Evolutionary conservation across 2,888 invertebrate genomes (phyloP).

Genomic region (Spatulosminthurus flaviceps): DNA sequence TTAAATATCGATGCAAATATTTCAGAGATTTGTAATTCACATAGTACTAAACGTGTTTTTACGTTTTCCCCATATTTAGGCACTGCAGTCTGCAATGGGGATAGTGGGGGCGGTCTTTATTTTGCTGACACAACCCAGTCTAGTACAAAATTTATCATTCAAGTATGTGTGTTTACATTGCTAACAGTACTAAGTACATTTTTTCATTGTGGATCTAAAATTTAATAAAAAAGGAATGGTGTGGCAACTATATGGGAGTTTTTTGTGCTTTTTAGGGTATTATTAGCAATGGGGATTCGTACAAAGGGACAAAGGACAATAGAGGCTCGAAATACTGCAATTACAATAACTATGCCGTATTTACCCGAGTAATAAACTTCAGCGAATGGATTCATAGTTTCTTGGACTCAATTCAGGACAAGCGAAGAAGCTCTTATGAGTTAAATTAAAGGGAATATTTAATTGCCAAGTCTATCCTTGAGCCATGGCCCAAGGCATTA

Average conservation of each 20-base stretch:
- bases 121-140: not conserved
- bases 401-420: not conserved
- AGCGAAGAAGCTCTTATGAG: not conserved
- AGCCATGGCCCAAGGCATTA: too few species aligned
- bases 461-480: not conserved
- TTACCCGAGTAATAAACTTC: conserved; percentile 11
- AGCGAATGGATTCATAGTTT: conserved; percentile 6
- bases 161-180: too few species aligned
- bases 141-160: not conserved
- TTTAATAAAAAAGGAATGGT: too few species aligned
- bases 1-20: too few species aligned
- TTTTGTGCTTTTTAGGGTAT: conserved; percentile 4
- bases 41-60: not conserved
- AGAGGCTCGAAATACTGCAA: conserved; percentile 5
- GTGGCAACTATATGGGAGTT: not conserved
- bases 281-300: conserved; percentile 20
- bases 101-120: conserved; percentile 21
- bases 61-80: not conserved
- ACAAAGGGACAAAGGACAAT: not conserved
- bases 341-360: conserved; percentile 24
- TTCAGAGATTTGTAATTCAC: not conserved
- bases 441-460: not conserved
- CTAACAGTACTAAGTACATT: too few species aligned
- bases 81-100: conserved; percentile 24
- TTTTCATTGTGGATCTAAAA: too few species aligned